These are phyloP conservation scores for Agriopis aurantiaria DNA, from an alignment of 2,888 invertebrate species.

Conservation along the genomic window DNA sequence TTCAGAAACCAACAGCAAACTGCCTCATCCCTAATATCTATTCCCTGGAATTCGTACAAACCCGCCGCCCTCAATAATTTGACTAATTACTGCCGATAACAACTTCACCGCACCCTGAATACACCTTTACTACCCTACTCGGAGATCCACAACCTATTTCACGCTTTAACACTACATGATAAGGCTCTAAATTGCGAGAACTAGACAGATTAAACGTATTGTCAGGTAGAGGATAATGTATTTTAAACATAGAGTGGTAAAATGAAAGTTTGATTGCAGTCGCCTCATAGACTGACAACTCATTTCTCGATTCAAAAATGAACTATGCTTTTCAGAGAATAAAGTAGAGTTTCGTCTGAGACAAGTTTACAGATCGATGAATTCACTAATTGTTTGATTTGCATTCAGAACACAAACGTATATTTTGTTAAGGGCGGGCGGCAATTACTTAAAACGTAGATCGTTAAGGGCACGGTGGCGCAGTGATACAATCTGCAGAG, in stretches of 20 bases:
- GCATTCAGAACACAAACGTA: slow-evolving; percentile 55
- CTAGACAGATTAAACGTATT: neutral
- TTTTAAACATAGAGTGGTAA: slow-evolving; percentile 27
- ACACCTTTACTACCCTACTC: slow-evolving; percentile 45
- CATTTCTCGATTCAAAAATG: neutral
- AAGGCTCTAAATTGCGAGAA: slow-evolving; percentile 23
- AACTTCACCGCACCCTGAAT: slow-evolving; percentile 59
- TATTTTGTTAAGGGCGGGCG: slow-evolving; percentile 40
- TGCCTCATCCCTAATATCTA: neutral
- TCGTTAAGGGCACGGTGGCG: slow-evolving; percentile 20
- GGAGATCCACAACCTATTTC: slow-evolving; percentile 40
- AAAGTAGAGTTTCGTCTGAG: slow-evolving; percentile 45
- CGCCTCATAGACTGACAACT: slow-evolving; percentile 1
- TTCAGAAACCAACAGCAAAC: neutral
- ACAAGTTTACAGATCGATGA: slow-evolving; percentile 41
- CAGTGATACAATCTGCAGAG: slow-evolving; percentile 37
- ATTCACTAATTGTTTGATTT: slow-evolving; percentile 67
- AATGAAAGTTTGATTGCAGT: slow-evolving; percentile 20
- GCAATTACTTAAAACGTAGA: slow-evolving; percentile 44
- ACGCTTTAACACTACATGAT: slow-evolving; percentile 4
- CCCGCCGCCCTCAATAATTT: slow-evolving; percentile 69
- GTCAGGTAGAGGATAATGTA: slow-evolving; percentile 17
- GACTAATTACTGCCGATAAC: slow-evolving; percentile 75
- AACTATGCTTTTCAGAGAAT: neutral
- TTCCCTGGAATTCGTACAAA: slow-evolving; percentile 35